Conservation (phyloP, 2,113 vertebrate genomes). For the Datnioides undecimradiatus region DNA sequence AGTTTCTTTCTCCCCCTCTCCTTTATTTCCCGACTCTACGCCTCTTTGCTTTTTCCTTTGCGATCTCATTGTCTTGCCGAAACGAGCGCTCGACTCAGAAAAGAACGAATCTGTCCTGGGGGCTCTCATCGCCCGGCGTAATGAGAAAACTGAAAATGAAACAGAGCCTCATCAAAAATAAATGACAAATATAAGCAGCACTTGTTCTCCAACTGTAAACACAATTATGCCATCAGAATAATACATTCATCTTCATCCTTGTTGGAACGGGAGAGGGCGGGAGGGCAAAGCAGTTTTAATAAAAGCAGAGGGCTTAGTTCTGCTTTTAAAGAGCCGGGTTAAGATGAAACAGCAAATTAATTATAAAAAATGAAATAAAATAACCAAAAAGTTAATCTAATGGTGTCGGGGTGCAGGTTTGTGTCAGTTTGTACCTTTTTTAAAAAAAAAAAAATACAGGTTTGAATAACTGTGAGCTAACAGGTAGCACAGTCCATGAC, state of each 20-base stretch:
- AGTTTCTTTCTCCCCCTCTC: background rate
- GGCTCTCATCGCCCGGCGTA: slow-evolving; percentile 37
- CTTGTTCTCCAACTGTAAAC: slow-evolving; percentile 45
- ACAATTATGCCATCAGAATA: slow-evolving; percentile 15
- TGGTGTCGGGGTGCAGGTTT: background rate
- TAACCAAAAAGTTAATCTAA: background rate
- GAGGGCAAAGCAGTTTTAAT: slow-evolving; percentile 17
- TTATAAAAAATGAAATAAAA: background rate
- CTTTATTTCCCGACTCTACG: background rate
- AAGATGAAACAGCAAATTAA: background rate
- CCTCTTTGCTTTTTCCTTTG: background rate
- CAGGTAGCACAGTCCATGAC: background rate
- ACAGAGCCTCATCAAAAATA: slow-evolving; percentile 48
- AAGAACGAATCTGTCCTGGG: slow-evolving; percentile 30
- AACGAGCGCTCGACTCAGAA: slow-evolving; percentile 25
- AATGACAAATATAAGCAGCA: slow-evolving; percentile 36
- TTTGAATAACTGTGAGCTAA: too few species aligned
- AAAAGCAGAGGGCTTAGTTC: background rate
- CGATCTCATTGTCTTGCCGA: background rate
- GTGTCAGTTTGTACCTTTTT: background rate
- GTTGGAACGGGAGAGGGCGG: slow-evolving; percentile 16
- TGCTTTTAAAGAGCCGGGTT: background rate
- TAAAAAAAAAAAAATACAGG: too few species aligned
- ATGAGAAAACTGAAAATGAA: slow-evolving; percentile 58
- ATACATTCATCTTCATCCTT: slow-evolving; percentile 29